Evolutionary conservation across 2,888 invertebrate species (phyloP).

Genomic region (Habroteleia sp.): DNA sequence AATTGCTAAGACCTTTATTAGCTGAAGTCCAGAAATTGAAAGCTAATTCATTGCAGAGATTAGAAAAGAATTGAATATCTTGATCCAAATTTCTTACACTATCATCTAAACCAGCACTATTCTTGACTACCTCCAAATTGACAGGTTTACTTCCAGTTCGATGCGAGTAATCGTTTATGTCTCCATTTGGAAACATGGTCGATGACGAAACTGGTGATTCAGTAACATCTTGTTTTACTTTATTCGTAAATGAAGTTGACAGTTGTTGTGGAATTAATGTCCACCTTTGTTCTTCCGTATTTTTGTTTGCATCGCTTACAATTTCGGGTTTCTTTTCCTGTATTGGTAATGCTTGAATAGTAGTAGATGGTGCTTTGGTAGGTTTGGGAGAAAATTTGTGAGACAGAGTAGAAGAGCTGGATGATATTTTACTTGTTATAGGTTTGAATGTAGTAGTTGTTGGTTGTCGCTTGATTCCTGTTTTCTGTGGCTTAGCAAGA

Average conservation of each 20-base stretch:
- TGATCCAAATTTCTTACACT: conserved; percentile 87
- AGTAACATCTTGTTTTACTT: conserved; percentile 41
- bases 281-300: conserved; percentile 67
- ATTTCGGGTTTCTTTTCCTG: conserved; percentile 52
- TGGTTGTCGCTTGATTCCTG: conserved; percentile 40
- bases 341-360: conserved; percentile 32
- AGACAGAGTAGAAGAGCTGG: conserved; percentile 4
- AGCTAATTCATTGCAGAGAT: conserved; percentile 91
- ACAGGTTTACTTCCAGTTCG: conserved; percentile 76
- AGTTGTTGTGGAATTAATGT: conserved; percentile 67
- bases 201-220: conserved; percentile 47
- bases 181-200: conserved; percentile 42
- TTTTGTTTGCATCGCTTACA: conserved; percentile 16
- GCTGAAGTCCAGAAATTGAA: conserved; percentile 91
- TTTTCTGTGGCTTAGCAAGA: conserved; percentile 49
- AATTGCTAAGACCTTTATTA: conserved; percentile 85
- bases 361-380: conserved; percentile 28
- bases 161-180: conserved; percentile 63
- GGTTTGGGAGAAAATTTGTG: conserved; percentile 31
- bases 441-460: conserved; percentile 44
- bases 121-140: conserved; percentile 82
- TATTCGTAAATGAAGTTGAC: conserved; percentile 16
- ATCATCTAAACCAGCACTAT: conserved; percentile 86
- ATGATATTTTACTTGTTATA: conserved; percentile 39
- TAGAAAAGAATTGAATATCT: conserved; percentile 89